Evolutionary conservation across 1,140 invertebrate genomes (phyloP).

Genomic region (Popillia japonica): DNA sequence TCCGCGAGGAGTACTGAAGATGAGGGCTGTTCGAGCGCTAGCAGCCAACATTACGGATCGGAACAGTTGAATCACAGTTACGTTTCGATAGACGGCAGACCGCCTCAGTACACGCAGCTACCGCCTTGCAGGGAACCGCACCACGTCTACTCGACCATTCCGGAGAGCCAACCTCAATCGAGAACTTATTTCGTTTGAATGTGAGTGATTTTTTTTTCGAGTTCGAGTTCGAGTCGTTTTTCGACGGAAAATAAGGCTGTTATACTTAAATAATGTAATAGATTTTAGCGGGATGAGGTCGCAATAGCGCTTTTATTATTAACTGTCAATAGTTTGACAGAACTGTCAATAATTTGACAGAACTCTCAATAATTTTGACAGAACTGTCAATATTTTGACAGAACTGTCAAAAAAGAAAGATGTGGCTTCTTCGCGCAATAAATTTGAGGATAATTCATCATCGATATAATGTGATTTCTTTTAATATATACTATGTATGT

Average conservation of each 20-base stretch:
- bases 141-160: constrained; percentile 60
- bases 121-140: constrained; percentile 52
- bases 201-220: constrained; percentile 18
- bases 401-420: too few relatives aligned
- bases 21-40: constrained; percentile 68
- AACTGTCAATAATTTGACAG: too few relatives aligned
- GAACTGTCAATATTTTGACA: too few relatives aligned
- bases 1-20: constrained; percentile 68
- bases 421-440: too few relatives aligned
- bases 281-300: too few relatives aligned
- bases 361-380: too few relatives aligned
- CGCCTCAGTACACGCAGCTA: constrained; percentile 56
- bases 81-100: constrained; percentile 58
- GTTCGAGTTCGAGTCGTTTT: constrained; percentile 39
- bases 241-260: constrained; percentile 43
- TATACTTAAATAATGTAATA: constrained; percentile 35
- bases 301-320: too few relatives aligned
- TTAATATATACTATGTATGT: too few relatives aligned
- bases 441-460: too few relatives aligned
- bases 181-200: constrained; percentile 60
- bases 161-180: constrained; percentile 56
- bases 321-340: too few relatives aligned
- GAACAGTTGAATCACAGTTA: constrained; percentile 61
- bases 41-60: constrained; percentile 59
- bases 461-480: too few relatives aligned